These are phyloP conservation scores for Empidonax traillii DNA, from an alignment of 2,113 vertebrate genomes.

Conservation along the genomic window DNA sequence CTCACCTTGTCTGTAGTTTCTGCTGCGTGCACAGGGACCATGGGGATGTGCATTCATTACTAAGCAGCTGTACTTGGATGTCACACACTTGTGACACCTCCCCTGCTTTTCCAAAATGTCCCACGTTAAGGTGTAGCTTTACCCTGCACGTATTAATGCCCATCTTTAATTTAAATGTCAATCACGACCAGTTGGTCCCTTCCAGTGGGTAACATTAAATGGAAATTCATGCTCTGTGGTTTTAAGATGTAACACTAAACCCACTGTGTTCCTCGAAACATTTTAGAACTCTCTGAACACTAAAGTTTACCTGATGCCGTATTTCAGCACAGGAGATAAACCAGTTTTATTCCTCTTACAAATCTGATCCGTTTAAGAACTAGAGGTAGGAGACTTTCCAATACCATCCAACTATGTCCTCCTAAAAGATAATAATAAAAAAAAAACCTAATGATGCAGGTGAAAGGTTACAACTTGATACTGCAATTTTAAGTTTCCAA, in stretches of 20 bases:
- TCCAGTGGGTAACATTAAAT: accelerated
- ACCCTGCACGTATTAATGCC: not conserved
- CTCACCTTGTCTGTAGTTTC: not conserved
- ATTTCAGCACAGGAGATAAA: not conserved
- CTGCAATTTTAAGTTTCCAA: not conserved
- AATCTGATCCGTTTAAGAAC: not conserved
- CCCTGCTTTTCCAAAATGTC: not conserved
- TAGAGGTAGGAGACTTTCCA: not conserved
- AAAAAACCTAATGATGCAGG: not conserved
- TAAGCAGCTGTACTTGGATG: not conserved
- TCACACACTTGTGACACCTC: not conserved
- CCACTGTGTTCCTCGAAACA: not conserved
- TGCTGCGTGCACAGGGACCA: not conserved
- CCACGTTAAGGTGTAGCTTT: not conserved
- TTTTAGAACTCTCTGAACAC: not conserved
- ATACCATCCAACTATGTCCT: not conserved
- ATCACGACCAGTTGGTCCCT: not conserved
- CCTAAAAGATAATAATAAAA: not conserved
- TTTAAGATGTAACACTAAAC: not conserved
- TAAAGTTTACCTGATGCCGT: not conserved
- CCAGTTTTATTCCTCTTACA: not conserved
- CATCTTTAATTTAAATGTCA: not conserved
- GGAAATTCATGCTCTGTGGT: not conserved
- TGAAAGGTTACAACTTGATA: not conserved
- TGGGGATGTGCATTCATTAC: not conserved